Conservation (phyloP, 2,888 invertebrate species). For the Siphonodentalium dalli region DNA sequence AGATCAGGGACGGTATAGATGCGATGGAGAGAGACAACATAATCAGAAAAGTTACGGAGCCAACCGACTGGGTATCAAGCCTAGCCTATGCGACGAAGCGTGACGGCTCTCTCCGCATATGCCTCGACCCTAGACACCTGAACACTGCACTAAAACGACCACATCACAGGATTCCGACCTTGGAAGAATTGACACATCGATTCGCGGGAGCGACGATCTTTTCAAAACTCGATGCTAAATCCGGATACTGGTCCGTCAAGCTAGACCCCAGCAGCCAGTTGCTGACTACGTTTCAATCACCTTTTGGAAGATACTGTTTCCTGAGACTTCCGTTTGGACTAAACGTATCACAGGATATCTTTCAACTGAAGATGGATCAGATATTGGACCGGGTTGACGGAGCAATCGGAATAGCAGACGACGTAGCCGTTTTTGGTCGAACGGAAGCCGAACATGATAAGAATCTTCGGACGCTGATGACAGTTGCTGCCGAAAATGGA, state of each 20-base stretch:
- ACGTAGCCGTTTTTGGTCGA: constrained; percentile 6
- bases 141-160: constrained; percentile 6
- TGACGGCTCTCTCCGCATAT: constrained; percentile 8
- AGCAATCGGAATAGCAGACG: constrained; percentile 5
- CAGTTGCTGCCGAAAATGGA: too few relatives aligned
- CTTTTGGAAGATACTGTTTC: constrained; percentile 4
- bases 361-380: constrained; percentile 2
- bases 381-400: constrained; percentile 4
- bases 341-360: constrained; percentile 1
- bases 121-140: constrained; percentile 9
- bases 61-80: constrained; percentile 22
- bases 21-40: constrained; percentile 10
- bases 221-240: constrained; percentile 1
- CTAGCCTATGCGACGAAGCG: constrained; percentile 18
- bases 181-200: constrained; percentile 1
- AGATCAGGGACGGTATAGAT: constrained; percentile 7
- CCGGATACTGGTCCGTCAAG: constrained; percentile 1
- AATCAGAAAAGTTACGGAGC: constrained; percentile 18
- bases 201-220: background rate
- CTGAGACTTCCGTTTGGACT: constrained; percentile 4
- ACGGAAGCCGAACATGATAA: background rate
- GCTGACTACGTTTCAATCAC: constrained; percentile 2
- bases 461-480: constrained; percentile 3
- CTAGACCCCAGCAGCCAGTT: background rate
- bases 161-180: constrained; percentile 7